Percentiles rank a stretch among this genome's conserved stretches.
Conservation (phyloP, 2,797 vertebrate species). For the Gymnodraco acuticeps region DNA sequence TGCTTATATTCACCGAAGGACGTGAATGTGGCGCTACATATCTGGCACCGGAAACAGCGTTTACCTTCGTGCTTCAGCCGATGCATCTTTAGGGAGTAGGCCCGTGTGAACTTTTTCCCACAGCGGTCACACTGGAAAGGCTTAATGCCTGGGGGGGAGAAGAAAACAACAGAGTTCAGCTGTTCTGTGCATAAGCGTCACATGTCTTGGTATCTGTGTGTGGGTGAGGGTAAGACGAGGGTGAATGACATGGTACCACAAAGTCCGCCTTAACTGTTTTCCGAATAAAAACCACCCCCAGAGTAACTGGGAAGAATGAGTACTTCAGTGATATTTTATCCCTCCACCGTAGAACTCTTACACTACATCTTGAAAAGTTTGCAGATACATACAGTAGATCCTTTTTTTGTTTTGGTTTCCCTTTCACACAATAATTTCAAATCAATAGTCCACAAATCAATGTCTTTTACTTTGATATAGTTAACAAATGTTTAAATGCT, state of each 20-base stretch:
- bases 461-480: no score
- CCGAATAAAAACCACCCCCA: conserved; percentile 6
- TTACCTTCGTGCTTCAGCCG: conserved; percentile 99
- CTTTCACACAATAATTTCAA: no score
- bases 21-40: conserved; percentile 99
- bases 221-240: neutral
- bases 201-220: neutral
- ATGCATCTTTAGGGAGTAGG: conserved; percentile 99
- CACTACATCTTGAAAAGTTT: neutral
- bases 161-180: conserved; percentile 34
- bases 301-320: neutral
- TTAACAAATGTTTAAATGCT: no score
- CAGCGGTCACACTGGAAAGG: conserved; percentile 99
- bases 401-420: no score
- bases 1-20: conserved; percentile 99
- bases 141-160: conserved; percentile 93
- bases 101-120: conserved; percentile 99
- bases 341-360: neutral
- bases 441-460: no score
- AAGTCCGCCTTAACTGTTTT: conserved; percentile 23
- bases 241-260: conserved; percentile 13
- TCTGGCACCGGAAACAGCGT: conserved; percentile 99
- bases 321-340: no score
- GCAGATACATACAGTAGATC: no score
- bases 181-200: conserved; percentile 16